Percentiles rank a stretch among this genome's conserved stretches.
These are phyloP conservation scores for Anoplopoma fimbria DNA, from an alignment of 2,113 vertebrate genomes.

Conservation along the genomic window DNA sequence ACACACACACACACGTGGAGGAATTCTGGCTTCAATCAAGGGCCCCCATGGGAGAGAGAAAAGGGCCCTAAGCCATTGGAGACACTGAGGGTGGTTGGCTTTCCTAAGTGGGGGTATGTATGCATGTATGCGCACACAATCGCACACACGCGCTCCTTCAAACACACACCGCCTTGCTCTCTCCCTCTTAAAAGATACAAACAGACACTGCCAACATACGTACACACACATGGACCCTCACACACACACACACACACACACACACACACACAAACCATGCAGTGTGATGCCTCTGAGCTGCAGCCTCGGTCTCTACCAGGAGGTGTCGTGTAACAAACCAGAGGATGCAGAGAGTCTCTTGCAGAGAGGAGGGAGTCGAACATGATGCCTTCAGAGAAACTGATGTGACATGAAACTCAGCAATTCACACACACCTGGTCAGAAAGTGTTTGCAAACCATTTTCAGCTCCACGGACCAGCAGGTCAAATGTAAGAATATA, in stretches of 20 bases:
- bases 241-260: conserved; percentile 20
- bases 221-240: conserved; percentile 26
- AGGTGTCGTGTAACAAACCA: conserved; percentile 66
- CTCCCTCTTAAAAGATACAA: conserved; percentile 51
- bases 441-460: background rate
- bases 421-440: conserved; percentile 4
- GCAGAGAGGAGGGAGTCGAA: conserved; percentile 16
- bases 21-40: conserved; percentile 83
- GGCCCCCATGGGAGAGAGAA: conserved; percentile 73
- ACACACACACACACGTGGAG: conserved; percentile 74
- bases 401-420: background rate
- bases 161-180: conserved; percentile 47
- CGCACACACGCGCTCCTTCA: conserved; percentile 30
- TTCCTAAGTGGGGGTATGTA: conserved; percentile 73
- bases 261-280: conserved; percentile 14
- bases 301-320: conserved; percentile 70
- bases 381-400: background rate
- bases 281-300: conserved; percentile 39
- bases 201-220: conserved; percentile 26
- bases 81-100: conserved; percentile 75
- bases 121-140: conserved; percentile 43
- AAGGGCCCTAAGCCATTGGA: conserved; percentile 77
- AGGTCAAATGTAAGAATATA: background rate
- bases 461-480: background rate
- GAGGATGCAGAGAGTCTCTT: conserved; percentile 25